Evolutionary conservation across 2,797 vertebrate species (phyloP), one percentile per base, ranked within the genome.

Genomic region (Girardinus metallicus): DNA sequence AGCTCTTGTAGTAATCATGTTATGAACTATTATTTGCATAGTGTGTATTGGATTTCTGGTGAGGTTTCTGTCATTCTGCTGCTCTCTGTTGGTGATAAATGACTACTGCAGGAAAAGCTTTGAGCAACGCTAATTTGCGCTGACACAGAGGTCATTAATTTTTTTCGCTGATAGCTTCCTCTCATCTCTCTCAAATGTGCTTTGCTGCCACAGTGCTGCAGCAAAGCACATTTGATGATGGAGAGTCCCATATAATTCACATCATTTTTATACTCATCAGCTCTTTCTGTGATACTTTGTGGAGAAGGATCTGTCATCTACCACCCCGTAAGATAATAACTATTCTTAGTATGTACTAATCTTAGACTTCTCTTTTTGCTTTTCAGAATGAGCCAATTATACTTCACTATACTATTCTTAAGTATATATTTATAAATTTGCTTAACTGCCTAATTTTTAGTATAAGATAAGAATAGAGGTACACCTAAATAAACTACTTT

Each of bases 71-170:
- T 80, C 77, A 75, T 80, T 83, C 10, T 90, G 83, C 92, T 92
- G 93, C 93, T 3, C 92, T 84, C 94, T 94, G 84, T 86, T 94
- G 93, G 91, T 77, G 6, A 29, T 41, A 43, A 46, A 77, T 29
- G 8, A 79, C 26, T 36, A 86, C 36, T 78, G 80, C 87, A 83
- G 23, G 29, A 55, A 15, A 78, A 70, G 15, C 15, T 8, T n/a
- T 16, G 2, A 6, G 46, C 15, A 60, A 36, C 11, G 74, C 41
- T 55, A 44, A 83, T 39, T 62, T 41, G 29, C 55, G 34, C 49
- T 75, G 41, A 76, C n/a, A 72, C 1, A 78, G 51, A 60, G 26
- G 34, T 53, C 75, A 68, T 49, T 68, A 0, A 18, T 80, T 72
- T 74, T 39, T 36, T 80, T 29, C 2, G n/a, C 71, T 2, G 3